These are phyloP conservation scores for Argyrosomus japonicus DNA, from an alignment of 2,113 vertebrate species.

Conservation along the genomic window DNA sequence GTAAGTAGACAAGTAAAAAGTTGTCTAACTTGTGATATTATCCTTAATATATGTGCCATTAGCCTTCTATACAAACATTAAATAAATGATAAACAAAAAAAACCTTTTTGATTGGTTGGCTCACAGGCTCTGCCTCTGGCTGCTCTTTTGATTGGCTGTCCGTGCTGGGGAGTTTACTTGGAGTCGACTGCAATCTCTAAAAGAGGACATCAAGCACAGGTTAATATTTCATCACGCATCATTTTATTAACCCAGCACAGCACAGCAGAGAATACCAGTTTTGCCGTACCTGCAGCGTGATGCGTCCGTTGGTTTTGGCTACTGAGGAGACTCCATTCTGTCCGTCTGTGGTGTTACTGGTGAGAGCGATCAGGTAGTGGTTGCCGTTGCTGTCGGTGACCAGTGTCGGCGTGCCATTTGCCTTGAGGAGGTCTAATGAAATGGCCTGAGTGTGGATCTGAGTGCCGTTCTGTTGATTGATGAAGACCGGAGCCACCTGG, in stretches of 20 bases:
- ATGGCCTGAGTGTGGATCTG: constrained; percentile 80
- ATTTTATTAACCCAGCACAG: background rate
- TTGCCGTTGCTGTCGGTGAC: constrained; percentile 91
- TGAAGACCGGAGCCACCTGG: constrained; percentile 80
- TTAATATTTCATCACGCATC: background rate
- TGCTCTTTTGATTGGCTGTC: constrained; percentile 81
- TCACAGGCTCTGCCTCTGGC: constrained; percentile 72
- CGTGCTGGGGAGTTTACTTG: constrained; percentile 82
- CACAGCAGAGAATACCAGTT: background rate
- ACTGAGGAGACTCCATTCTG: constrained; percentile 76
- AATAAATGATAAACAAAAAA: background rate
- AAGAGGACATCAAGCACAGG: constrained; percentile 7
- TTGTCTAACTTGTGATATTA: background rate
- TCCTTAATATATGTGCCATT: background rate
- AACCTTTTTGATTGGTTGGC: constrained; percentile 86
- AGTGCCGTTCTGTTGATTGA: constrained; percentile 80
- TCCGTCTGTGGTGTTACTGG: constrained; percentile 84
- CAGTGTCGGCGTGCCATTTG: constrained; percentile 86
- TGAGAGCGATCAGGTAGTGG: constrained; percentile 93
- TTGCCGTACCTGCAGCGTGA: constrained; percentile 86
- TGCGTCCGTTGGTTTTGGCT: constrained; percentile 80
- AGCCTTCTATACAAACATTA: background rate
- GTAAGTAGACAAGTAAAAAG: too few relatives aligned
- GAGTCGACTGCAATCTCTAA: constrained; percentile 87
- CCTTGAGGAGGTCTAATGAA: constrained; percentile 87